phyloP scores from a whole-genome alignment of 2,888 invertebrate species.

The Eilema griseolum region DNA sequence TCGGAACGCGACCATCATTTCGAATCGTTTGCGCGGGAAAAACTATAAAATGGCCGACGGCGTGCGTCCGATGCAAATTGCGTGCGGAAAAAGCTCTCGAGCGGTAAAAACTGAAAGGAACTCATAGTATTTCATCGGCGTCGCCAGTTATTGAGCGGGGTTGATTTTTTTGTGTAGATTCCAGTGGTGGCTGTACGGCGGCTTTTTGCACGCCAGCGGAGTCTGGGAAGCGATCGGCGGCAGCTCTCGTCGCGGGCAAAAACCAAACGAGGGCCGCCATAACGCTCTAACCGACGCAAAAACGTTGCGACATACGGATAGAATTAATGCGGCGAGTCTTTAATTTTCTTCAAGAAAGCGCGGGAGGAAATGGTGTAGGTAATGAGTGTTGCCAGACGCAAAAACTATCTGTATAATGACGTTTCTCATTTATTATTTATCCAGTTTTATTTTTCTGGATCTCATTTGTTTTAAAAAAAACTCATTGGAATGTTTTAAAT shows the following conservation, averaged over 20 bases:
- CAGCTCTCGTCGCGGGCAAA: constrained; percentile 66
- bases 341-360: constrained; percentile 86
- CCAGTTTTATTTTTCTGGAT: constrained; percentile 67
- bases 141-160: constrained; percentile 82
- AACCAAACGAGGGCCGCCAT: constrained; percentile 75
- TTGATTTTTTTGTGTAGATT: constrained; percentile 78
- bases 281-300: constrained; percentile 76
- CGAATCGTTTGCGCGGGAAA: constrained; percentile 71
- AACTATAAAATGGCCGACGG: constrained; percentile 76
- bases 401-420: constrained; percentile 82
- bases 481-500: constrained; percentile 60
- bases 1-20: constrained; percentile 76
- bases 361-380: constrained; percentile 83
- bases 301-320: constrained; percentile 80
- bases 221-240: constrained; percentile 80
- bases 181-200: constrained; percentile 64
- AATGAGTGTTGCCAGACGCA: constrained; percentile 82
- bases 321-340: constrained; percentile 85
- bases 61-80: constrained; percentile 79
- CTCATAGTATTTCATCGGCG: constrained; percentile 85
- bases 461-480: constrained; percentile 54
- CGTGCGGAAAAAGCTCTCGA: constrained; percentile 72
- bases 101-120: constrained; percentile 80
- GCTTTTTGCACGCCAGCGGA: constrained; percentile 65
- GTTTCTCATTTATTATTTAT: constrained; percentile 76